Evolutionary conservation across 1,140 invertebrate species (phyloP).

Genomic region (Dryas iulia): DNA sequence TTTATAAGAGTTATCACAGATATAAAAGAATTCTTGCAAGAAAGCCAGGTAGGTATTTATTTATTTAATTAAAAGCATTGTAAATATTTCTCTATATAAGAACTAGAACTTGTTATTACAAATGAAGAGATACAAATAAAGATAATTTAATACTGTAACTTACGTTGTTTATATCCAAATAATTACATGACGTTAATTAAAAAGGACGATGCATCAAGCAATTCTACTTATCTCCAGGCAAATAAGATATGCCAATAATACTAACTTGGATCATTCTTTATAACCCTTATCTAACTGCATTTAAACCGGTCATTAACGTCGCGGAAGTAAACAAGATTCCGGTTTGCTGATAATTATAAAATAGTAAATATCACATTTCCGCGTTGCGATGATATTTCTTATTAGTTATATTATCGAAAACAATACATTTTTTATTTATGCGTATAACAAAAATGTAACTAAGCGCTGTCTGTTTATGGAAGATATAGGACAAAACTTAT

Average conservation of each 20-base stretch:
- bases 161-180: too few species aligned
- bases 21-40: too few species aligned
- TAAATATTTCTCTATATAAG: not conserved
- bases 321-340: constrained; percentile 17
- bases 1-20: too few species aligned
- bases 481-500: too few species aligned
- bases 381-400: not conserved
- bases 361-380: constrained; percentile 14
- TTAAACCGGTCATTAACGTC: constrained; percentile 13
- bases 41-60: too few species aligned
- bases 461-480: too few species aligned
- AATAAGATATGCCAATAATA: not conserved
- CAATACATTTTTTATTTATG: not conserved
- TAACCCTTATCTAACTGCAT: constrained; percentile 16
- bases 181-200: not conserved
- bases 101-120: not conserved
- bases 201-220: not conserved
- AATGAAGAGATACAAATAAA: too few species aligned
- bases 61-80: not conserved
- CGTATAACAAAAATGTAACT: too few species aligned
- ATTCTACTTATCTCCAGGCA: not conserved
- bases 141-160: not conserved
- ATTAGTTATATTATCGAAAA: not conserved
- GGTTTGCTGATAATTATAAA: constrained; percentile 19
- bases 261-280: constrained; percentile 6